Conservation (phyloP, 2,888 invertebrate species). For the Spodoptera picta region DNA sequence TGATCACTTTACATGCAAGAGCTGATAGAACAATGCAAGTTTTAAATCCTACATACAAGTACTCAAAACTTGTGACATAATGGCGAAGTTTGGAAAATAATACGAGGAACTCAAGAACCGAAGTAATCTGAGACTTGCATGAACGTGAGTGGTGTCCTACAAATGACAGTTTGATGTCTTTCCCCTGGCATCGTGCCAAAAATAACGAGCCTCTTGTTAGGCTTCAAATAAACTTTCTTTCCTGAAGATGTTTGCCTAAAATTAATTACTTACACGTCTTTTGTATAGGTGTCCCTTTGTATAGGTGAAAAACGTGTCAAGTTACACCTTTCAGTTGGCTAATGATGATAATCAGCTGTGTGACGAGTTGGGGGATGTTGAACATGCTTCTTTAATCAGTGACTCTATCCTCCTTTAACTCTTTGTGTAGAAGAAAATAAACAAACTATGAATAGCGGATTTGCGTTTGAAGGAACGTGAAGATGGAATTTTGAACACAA, state of each 20-base stretch:
- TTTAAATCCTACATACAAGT: background rate
- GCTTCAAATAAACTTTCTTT: slow-evolving; percentile 47
- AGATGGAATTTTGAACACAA: too few species aligned
- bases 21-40: slow-evolving; percentile 10
- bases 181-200: slow-evolving; percentile 55
- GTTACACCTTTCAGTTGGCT: slow-evolving; percentile 13
- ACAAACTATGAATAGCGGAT: too few species aligned
- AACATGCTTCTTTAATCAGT: too few species aligned
- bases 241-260: slow-evolving; percentile 29
- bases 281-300: slow-evolving; percentile 24
- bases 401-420: too few species aligned
- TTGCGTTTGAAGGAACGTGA: too few species aligned
- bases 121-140: slow-evolving; percentile 51
- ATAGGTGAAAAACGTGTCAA: slow-evolving; percentile 30
- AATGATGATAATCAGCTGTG: slow-evolving; percentile 9
- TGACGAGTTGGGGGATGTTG: background rate
- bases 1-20: slow-evolving; percentile 7
- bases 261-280: slow-evolving; percentile 38
- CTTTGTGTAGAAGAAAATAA: too few species aligned
- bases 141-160: slow-evolving; percentile 46
- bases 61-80: slow-evolving; percentile 21
- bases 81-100: slow-evolving; percentile 43
- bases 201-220: slow-evolving; percentile 48
- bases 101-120: slow-evolving; percentile 32
- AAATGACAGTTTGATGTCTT: slow-evolving; percentile 58